Conservation (phyloP, 2,797 vertebrate species). For the Monodelphis domestica region DNA sequence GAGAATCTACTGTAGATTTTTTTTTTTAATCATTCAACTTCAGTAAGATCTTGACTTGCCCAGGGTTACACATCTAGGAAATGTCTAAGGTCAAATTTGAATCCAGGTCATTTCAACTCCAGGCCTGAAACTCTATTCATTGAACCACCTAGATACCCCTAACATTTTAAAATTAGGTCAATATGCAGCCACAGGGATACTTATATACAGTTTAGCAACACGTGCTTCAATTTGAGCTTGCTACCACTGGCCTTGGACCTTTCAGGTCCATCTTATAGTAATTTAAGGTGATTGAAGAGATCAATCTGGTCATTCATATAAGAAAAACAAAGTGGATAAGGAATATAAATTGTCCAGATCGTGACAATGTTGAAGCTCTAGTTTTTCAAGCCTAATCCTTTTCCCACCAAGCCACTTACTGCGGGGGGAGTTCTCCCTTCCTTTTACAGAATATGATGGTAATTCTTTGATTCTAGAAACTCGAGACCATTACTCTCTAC, state of each 20-base stretch:
- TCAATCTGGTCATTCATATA: not conserved
- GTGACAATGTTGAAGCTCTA: not conserved
- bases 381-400: not conserved
- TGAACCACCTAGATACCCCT: too few relatives aligned
- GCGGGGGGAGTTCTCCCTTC: too few relatives aligned
- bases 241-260: not conserved
- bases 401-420: too few relatives aligned
- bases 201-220: not conserved
- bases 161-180: not conserved
- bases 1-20: too few relatives aligned
- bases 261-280: not conserved
- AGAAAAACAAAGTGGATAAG: not conserved
- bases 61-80: too few relatives aligned
- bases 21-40: too few relatives aligned
- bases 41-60: too few relatives aligned
- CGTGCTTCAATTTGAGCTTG: not conserved
- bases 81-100: too few relatives aligned
- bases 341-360: not conserved
- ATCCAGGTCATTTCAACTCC: too few relatives aligned
- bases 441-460: not conserved
- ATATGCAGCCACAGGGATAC: not conserved
- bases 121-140: too few relatives aligned
- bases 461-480: not conserved
- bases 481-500: too few relatives aligned
- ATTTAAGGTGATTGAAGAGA: not conserved